Base-by-base conservation (phyloP, 2,797 vertebrate species). In the Ceryle rudis region DNA sequence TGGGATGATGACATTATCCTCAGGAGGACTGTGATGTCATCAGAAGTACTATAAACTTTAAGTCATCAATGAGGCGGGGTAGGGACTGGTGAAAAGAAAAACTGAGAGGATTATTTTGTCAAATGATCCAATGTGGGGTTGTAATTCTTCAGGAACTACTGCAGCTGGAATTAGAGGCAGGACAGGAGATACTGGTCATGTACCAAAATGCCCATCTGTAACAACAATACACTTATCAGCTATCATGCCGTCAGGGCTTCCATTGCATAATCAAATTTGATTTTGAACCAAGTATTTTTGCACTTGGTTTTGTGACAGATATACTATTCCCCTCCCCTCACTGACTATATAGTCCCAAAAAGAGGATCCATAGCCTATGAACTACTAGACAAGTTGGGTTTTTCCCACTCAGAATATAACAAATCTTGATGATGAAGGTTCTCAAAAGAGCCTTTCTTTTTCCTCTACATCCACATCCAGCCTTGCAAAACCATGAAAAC, bases 371-470 rank as follows among this genome's bases (percentile, higher is more conserved):
- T 81, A 75, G 39, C 31, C 3, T 12, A 58, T 14, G 6, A 72
- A 41, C 23, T 72, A 77, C 31, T 41, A 44, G 74, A 69, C 5
- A 71, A 41, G 22, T 8, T 15, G 5, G 4, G 3, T 23, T 65
- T 74, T 75, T 54, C 4, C 67, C 73, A 73, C 41, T 80, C 44
- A 74, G 44, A 57, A 57, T 90, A 44, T 57, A 66, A 46, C 12
- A 66, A 65, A 9, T 49, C 47, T 49, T 67, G 55, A 75, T n/a
- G 51, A 69, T 66, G 8, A 51, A 73, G 25, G 13, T 52, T 84
- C 74, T 85, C 49, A 73, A 84, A 93, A 80, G 26, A 85, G 9
- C 47, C 47, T 95, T 75, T 89, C 26, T 93, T 92, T 61, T 82
- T 47, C 18, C 11, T 85, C 58, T 64, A 65, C 11, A 52, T 77